Evolutionary conservation across 1,140 invertebrate genomes (phyloP).

Genomic region (Vanessa atalanta): DNA sequence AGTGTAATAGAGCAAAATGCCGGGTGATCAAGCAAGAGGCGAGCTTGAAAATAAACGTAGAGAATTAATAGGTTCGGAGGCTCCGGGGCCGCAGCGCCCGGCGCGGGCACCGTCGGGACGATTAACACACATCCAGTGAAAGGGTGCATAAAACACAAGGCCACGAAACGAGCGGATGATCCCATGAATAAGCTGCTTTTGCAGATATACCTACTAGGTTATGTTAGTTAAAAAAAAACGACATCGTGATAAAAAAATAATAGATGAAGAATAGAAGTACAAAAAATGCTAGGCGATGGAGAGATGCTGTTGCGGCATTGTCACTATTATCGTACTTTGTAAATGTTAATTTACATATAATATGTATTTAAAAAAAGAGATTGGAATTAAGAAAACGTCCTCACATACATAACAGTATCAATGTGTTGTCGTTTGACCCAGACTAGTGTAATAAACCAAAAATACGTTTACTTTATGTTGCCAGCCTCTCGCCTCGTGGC

Average conservation of each 20-base stretch:
- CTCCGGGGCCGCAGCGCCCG: background rate
- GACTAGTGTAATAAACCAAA: background rate
- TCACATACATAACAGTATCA: too few species aligned
- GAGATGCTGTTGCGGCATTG: too few species aligned
- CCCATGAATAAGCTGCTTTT: background rate
- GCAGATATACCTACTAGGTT: too few species aligned
- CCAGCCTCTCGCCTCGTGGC: background rate
- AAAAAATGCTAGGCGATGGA: too few species aligned
- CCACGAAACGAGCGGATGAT: background rate
- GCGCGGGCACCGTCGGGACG: background rate
- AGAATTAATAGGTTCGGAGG: constrained; percentile 10
- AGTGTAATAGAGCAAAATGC: background rate
- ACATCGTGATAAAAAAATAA: too few species aligned
- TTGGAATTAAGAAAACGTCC: too few species aligned
- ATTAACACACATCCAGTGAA: background rate
- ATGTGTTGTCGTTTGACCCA: background rate
- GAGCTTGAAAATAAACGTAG: background rate
- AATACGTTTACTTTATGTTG: background rate
- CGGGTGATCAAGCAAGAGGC: background rate
- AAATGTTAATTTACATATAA: too few species aligned
- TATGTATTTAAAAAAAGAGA: too few species aligned
- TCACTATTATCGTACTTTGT: too few species aligned
- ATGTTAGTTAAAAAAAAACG: too few species aligned
- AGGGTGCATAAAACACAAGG: background rate
- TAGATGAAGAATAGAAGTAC: too few species aligned